phyloP scores from a whole-genome alignment of 2,888 invertebrate species.

The Caradrina kadenii region DNA sequence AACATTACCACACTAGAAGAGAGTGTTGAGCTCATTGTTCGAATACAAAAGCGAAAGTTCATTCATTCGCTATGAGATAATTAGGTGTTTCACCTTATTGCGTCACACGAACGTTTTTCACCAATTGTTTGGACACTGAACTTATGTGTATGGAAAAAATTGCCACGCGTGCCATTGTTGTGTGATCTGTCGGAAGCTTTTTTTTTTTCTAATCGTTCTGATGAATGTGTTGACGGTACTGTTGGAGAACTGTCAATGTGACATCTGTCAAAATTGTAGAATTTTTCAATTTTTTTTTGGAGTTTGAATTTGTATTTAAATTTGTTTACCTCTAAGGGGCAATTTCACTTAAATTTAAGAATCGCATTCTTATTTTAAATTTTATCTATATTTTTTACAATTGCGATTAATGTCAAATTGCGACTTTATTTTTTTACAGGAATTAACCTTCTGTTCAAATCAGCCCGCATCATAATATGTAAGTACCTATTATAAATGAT shows the following conservation, averaged over 20 bases:
- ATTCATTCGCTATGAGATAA: slow-evolving; percentile 87
- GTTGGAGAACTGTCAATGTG: slow-evolving; percentile 23
- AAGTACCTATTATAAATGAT: too few relatives aligned
- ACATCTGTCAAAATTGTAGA: slow-evolving; percentile 13
- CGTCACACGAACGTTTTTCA: slow-evolving; percentile 85
- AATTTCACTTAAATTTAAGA: too few relatives aligned
- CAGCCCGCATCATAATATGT: neutral
- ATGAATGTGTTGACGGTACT: slow-evolving; percentile 38
- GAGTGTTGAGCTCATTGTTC: slow-evolving; percentile 85
- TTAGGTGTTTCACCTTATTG: slow-evolving; percentile 88
- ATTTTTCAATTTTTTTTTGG: neutral
- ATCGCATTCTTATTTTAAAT: too few relatives aligned
- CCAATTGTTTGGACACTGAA: slow-evolving; percentile 83
- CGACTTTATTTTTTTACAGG: too few relatives aligned
- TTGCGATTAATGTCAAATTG: too few relatives aligned
- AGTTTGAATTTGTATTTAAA: neutral
- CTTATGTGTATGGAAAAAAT: slow-evolving; percentile 68
- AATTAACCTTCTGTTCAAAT: too few relatives aligned
- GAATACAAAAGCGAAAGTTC: slow-evolving; percentile 89
- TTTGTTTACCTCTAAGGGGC: neutral
- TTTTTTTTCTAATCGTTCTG: slow-evolving; percentile 56
- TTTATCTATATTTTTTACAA: too few relatives aligned
- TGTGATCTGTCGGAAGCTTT: slow-evolving; percentile 76
- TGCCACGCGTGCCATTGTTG: slow-evolving; percentile 66
- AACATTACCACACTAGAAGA: slow-evolving; percentile 82